Evolutionary conservation across 2,888 invertebrate species (phyloP), one percentile per base, ranked within the genome.

Genomic region (Ischnura elegans): DNA sequence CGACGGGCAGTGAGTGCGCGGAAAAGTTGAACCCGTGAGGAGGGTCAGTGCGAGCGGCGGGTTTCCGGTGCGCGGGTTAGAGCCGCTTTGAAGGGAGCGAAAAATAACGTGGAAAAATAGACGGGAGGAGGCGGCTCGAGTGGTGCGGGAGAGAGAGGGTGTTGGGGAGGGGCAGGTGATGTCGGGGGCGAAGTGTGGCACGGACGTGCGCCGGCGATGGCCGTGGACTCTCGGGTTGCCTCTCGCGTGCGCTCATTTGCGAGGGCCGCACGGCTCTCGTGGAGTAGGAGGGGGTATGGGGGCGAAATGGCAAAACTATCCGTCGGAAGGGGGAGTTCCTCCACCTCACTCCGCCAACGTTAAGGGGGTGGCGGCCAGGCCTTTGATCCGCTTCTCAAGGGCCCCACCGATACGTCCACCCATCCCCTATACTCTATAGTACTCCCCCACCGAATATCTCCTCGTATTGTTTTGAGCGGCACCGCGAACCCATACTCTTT

Each of bases 381-480:
- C 90, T 90, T 90, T 90, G 90, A 90, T 90, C 90, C 90, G 21
- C 76, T n/a, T n/a, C n/a, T n/a, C n/a, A n/a, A n/a, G n/a, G n/a
- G n/a, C n/a, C n/a, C n/a, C 10, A 36, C 76, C 76, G 10, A 29
- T 76, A 13, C 29, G 76, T 76, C n/a, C 36, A 25, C 36, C 76
- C 76, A 3, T 25, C 25, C 36, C 76, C 76, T 16, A 4, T 36
- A 4, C 76, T 13, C 76, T 13, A 5, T 5, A 3, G 8, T 36
- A 13, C 36, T 8, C 3, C 66, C 36, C 76, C 76, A 29, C 36
- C 76, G 29, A 13, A 13, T 29, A n/a, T n/a, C 61, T 51, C 90
- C 61, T 66, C 90, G 90, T 90, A 66, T 90, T 90, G 61, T 90
- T 90, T 90, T 61, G 55, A 43, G 10, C 87, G 29, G 42, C 55